Evolutionary conservation across 2,797 vertebrate species (phyloP).

Genomic region (Pelobates cultripes): DNA sequence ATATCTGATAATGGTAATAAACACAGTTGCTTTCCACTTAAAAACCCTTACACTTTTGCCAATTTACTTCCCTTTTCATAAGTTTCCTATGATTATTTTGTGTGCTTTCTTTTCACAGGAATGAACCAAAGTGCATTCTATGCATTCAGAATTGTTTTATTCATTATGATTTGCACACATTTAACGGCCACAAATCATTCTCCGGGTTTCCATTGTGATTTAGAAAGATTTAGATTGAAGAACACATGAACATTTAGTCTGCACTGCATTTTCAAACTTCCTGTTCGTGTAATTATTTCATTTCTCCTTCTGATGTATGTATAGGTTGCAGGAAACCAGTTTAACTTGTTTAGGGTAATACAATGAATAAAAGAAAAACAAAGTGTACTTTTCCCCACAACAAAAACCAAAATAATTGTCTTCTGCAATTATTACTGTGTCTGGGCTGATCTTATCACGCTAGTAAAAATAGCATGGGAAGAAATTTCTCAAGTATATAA

Average conservation of each 20-base stretch:
- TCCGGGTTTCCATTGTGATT: no score
- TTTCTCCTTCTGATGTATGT: neutral
- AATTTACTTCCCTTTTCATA: neutral
- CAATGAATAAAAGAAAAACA: conserved; percentile 15
- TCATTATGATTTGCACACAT: neutral
- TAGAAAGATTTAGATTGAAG: no score
- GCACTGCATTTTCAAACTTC: conserved; percentile 3
- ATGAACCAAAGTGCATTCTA: neutral
- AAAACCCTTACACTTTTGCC: neutral
- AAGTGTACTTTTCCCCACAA: neutral
- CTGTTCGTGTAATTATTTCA: neutral
- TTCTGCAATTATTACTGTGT: conserved; percentile 24
- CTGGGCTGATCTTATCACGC: conserved; percentile 26
- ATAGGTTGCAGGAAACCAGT: conserved; percentile 18
- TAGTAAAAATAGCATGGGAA: conserved; percentile 14
- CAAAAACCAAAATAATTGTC: conserved; percentile 18
- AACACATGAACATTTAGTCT: neutral
- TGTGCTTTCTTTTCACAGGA: neutral
- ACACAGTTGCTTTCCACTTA: neutral
- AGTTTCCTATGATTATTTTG: conserved; percentile 43
- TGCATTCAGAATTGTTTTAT: neutral
- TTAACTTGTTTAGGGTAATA: conserved; percentile 35
- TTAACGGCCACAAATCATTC: neutral
- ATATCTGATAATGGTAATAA: conserved; percentile 5
- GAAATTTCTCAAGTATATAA: neutral